phyloP scores from a whole-genome alignment of 2,113 vertebrate species.

The Epinephelus cyanopodus region DNA sequence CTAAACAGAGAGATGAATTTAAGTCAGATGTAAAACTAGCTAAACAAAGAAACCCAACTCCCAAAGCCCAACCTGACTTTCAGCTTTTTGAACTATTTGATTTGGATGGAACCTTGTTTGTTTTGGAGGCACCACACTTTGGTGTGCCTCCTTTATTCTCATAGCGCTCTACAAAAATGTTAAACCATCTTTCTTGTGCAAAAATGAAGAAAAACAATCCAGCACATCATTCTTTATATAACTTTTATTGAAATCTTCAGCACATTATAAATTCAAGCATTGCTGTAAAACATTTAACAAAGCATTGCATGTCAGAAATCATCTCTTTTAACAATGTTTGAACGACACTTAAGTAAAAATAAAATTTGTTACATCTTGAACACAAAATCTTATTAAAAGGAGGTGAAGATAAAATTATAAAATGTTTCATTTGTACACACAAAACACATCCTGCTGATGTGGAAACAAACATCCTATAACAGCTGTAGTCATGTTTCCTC shows the following conservation, averaged over 20 bases:
- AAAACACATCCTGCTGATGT: conserved; percentile 15
- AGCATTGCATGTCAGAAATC: not conserved
- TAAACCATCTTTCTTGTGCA: not conserved
- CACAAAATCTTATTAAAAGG: not conserved
- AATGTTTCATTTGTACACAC: not conserved
- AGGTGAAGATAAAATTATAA: not conserved
- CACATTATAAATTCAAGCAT: conserved; percentile 9
- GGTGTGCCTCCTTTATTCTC: not conserved
- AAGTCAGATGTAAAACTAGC: not conserved
- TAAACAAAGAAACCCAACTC: conserved; percentile 31
- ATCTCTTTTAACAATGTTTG: not conserved
- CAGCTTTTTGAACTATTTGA: conserved; percentile 12
- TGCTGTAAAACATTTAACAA: conserved; percentile 6
- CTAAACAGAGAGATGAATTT: conserved; percentile 5
- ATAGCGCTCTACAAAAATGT: not conserved
- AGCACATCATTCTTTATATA: not conserved
- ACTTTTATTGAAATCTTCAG: conserved; percentile 62
- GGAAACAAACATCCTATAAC: conserved; percentile 37
- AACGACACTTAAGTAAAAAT: not conserved
- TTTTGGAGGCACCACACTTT: not conserved
- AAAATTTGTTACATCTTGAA: not conserved
- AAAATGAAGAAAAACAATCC: not conserved
- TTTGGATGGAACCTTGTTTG: conserved; percentile 13
- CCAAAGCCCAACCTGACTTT: not conserved
- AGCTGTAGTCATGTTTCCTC: not conserved